Conservation (phyloP, 2,888 invertebrate species). For the Agrilus mali region DNA sequence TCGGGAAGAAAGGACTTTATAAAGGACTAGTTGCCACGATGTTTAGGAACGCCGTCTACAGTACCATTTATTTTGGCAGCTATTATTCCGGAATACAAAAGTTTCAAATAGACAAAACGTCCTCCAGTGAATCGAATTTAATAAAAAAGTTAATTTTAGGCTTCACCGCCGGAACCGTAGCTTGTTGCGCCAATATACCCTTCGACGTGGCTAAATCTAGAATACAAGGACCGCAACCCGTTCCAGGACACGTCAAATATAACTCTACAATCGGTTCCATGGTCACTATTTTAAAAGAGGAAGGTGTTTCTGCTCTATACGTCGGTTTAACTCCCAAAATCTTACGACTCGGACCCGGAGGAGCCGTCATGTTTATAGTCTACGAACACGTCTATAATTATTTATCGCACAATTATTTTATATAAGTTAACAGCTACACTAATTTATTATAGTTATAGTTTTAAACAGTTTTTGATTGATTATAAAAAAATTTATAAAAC, state of each 20-base stretch:
- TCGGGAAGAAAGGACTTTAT: constrained; percentile 36
- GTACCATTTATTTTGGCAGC: constrained; percentile 51
- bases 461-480: too few relatives aligned
- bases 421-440: too few relatives aligned
- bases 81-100: constrained; percentile 43
- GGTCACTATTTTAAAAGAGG: constrained; percentile 26
- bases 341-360: constrained; percentile 49
- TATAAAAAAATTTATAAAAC: too few relatives aligned
- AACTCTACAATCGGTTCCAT: too few relatives aligned
- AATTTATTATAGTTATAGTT: too few relatives aligned
- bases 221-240: constrained; percentile 49
- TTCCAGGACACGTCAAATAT: constrained; percentile 28
- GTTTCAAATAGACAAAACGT: not conserved
- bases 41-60: constrained; percentile 48
- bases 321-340: constrained; percentile 52
- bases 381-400: constrained; percentile 45
- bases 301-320: constrained; percentile 50
- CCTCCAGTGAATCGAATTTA: too few relatives aligned
- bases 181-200: constrained; percentile 47
- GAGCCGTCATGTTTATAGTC: constrained; percentile 52
- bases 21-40: constrained; percentile 48
- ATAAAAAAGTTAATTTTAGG: too few relatives aligned
- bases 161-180: too few relatives aligned
- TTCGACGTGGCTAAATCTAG: constrained; percentile 56
- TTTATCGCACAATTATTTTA: not conserved